Base-by-base conservation (phyloP, 2,113 vertebrate genomes). In the Ondatra zibethicus region DNA sequence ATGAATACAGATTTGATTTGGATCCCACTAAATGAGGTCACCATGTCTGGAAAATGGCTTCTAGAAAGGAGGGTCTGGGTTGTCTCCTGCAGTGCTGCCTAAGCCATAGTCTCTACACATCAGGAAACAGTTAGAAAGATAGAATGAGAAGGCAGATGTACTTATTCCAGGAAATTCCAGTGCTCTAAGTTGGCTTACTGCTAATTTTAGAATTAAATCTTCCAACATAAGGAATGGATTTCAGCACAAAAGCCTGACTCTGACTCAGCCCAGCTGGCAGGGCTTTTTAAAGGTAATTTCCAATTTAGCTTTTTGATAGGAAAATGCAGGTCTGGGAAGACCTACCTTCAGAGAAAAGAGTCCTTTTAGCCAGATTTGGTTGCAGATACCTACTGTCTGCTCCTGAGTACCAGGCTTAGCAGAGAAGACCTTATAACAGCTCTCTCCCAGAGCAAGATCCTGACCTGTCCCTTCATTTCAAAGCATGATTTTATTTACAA, bases 211-310 rank as follows among this genome's bases (percentile, higher is more conserved):
- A 85, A 94, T 50, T 82, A 91, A 21, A 72, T n/a, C 39, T 66
- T 95, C 61, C 27, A 97, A 88, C 42, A 94, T 13, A 92, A 88
- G 72, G 88, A 96, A 87, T 2, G 70, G 33, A 97, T 95, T 93
- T 95, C 78, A 95, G 89, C 72, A 97, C 42, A 72, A 95, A 95
- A 92, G 66, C 19, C 63, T 52, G 65, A 92, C 58, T 95, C 58
- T 96, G 95, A 93, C 76, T 97, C 80, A 95, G 84, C 65, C 75
- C 76, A 92, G 88, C 58, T 90, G 70, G n/a, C 47, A 61, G 73
- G 52, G 77, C 52, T 86, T 96, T 89, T 92, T 45, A 92, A 95
- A 88, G 39, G 72, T 97, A 85, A 82, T 96, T 96, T 96, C 84
- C 29, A 95, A 39, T 89, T 90, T 47, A 85, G 91, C 63, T 94